phyloP scores from a whole-genome alignment of 1,140 invertebrate species.

The Drosophila parabipectinata region DNA sequence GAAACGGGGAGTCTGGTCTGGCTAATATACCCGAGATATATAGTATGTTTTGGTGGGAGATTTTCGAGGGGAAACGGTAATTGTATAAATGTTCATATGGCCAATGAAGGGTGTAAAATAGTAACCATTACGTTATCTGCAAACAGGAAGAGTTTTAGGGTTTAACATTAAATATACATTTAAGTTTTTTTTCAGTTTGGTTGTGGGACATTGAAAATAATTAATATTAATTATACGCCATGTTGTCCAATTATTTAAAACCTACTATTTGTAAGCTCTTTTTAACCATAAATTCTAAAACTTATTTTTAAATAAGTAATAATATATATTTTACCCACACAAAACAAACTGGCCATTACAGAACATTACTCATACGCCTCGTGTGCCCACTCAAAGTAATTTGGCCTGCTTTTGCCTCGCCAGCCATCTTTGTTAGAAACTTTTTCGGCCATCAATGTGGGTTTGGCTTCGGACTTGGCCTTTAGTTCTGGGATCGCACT shows the following conservation, averaged over 20 bases:
- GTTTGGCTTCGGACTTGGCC: slow-evolving; percentile 38
- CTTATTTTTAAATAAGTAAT: not conserved
- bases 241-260: not conserved
- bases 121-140: not conserved
- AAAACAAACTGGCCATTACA: not conserved
- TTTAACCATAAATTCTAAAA: too few relatives aligned
- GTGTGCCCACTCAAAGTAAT: slow-evolving; percentile 36
- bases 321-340: not conserved
- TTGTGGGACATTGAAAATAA: not conserved
- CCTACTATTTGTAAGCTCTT: too few relatives aligned
- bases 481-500: slow-evolving; percentile 35
- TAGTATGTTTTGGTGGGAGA: not conserved
- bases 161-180: not conserved
- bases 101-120: slow-evolving; percentile 26
- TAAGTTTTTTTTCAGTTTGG: too few relatives aligned
- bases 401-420: slow-evolving; percentile 27
- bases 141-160: not conserved
- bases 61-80: not conserved
- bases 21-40: not conserved
- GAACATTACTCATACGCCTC: slow-evolving; percentile 19
- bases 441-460: slow-evolving; percentile 47
- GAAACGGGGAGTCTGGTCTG: slow-evolving; percentile 22
- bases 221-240: not conserved
- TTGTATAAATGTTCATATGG: slow-evolving; percentile 2
- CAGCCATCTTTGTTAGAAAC: slow-evolving; percentile 38